phyloP scores from a whole-genome alignment of 2,113 vertebrate genomes.

The Pelodiscus sinensis region DNA sequence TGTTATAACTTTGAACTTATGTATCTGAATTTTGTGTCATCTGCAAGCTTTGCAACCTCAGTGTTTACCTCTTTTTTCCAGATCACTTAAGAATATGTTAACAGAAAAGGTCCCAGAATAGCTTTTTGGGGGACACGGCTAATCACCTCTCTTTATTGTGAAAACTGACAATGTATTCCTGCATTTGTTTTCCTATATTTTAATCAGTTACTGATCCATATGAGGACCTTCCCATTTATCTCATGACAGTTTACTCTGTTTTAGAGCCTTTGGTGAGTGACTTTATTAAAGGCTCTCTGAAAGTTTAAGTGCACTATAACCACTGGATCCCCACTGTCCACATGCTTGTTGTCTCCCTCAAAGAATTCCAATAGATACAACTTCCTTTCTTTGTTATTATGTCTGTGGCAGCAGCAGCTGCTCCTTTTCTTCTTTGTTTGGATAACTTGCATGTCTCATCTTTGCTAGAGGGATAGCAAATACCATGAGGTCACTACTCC shows the following conservation, averaged over 20 bases:
- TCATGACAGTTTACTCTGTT: not conserved
- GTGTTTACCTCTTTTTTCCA: not conserved
- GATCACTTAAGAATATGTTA: not conserved
- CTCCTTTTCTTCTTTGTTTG: not conserved
- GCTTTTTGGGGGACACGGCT: not conserved
- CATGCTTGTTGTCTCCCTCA: not conserved
- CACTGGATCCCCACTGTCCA: not conserved
- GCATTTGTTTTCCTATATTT: not conserved
- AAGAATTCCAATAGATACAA: not conserved
- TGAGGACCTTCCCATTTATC: not conserved
- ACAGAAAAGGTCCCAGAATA: not conserved
- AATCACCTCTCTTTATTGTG: not conserved
- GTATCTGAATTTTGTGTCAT: not conserved
- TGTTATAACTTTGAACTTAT: not conserved
- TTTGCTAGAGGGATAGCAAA: not conserved
- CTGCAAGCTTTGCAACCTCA: not conserved
- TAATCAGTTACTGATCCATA: not conserved
- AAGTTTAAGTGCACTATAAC: not conserved
- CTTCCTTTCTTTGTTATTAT: not conserved
- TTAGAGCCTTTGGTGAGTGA: not conserved
- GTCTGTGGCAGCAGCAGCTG: not conserved
- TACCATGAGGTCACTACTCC: not conserved
- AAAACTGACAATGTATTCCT: not conserved
- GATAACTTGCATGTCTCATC: not conserved
- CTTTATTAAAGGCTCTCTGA: not conserved